A percentile compares a stretch with the other conserved stretches of the same genome.
phyloP scores from a whole-genome alignment of 2,113 vertebrate species.

The Elachura formosa region DNA sequence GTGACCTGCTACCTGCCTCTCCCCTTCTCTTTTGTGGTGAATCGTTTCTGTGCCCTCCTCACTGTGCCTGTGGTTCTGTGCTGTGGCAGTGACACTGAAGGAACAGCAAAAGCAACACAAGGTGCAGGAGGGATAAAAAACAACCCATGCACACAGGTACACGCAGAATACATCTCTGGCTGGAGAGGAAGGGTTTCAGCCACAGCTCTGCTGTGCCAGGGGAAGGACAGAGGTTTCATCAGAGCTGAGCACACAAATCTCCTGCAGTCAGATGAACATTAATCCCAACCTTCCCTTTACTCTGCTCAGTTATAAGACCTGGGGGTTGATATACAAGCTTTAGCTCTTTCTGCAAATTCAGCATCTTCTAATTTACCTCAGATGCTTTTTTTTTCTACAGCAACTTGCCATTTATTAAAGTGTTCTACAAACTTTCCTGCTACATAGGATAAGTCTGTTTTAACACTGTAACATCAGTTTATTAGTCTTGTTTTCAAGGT shows the following conservation, averaged over 20 bases:
- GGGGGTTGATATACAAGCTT: background rate
- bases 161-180: background rate
- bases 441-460: background rate
- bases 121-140: background rate
- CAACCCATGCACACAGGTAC: fast-evolving
- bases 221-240: background rate
- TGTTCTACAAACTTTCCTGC: background rate
- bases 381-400: background rate
- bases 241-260: background rate
- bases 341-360: background rate
- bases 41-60: background rate
- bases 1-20: background rate
- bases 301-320: background rate
- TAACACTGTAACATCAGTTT: background rate
- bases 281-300: background rate
- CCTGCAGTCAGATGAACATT: background rate
- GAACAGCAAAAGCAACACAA: background rate
- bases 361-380: background rate
- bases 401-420: background rate
- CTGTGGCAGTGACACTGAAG: background rate
- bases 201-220: background rate
- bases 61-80: background rate
- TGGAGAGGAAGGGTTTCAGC: background rate
- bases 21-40: background rate
- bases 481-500: background rate